Conservation (phyloP, 2,113 vertebrate genomes). For the Thomomys bottae region DNA sequence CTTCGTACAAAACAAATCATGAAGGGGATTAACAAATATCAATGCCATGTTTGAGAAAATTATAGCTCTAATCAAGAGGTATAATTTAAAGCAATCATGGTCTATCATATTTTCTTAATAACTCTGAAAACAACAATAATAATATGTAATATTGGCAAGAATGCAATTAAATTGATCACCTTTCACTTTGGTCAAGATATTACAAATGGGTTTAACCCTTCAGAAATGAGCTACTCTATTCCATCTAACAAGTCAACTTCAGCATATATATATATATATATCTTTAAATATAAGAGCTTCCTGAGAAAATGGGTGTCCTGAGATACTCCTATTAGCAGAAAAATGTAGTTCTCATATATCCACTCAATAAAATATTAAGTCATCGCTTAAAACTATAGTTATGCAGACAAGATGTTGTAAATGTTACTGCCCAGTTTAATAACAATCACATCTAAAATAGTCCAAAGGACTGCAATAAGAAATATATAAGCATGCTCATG, state of each 20-base stretch:
- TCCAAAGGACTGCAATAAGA: neutral
- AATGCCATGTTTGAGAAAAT: neutral
- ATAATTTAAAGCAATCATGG: neutral
- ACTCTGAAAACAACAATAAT: neutral
- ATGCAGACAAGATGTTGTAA: neutral
- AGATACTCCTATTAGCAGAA: constrained; percentile 15
- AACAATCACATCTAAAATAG: neutral
- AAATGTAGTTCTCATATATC: neutral
- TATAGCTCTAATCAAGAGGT: neutral
- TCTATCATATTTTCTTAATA: neutral
- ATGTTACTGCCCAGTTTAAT: neutral
- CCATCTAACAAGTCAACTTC: constrained; percentile 16
- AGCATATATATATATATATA: constrained; percentile 47
- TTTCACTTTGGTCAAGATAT: no score
- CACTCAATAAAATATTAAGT: constrained; percentile 24
- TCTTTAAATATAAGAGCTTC: constrained; percentile 22
- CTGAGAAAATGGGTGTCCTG: constrained; percentile 17
- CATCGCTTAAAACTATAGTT: neutral
- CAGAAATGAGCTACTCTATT: neutral
- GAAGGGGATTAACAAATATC: neutral
- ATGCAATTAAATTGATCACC: neutral
- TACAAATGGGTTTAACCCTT: no score
- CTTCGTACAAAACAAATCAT: neutral
- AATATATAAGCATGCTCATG: neutral
- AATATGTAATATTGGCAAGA: neutral